Conservation (phyloP, 2,113 vertebrate genomes). For the Zosterops borbonicus region DNA sequence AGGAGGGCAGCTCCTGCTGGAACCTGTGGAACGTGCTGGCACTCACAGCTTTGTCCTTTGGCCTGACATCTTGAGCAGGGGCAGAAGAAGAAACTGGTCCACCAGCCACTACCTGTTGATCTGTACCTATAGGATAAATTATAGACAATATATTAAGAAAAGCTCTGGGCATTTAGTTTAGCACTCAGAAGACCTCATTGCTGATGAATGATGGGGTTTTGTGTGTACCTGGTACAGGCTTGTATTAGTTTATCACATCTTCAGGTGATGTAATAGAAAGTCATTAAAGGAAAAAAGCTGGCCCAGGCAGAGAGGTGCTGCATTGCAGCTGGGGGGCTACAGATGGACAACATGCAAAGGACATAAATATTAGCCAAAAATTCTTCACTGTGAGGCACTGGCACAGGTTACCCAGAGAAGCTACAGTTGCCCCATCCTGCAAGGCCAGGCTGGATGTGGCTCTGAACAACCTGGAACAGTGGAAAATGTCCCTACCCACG, state of each 20-base stretch:
- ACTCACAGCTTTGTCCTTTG: conserved; percentile 79
- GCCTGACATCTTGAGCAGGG: conserved; percentile 83
- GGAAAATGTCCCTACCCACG: neutral
- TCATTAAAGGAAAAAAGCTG: neutral
- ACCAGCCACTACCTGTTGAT: conserved; percentile 55
- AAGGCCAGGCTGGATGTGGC: neutral
- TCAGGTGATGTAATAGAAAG: neutral
- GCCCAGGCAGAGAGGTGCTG: neutral
- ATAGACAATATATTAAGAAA: neutral
- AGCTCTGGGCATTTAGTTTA: neutral
- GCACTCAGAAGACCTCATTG: neutral
- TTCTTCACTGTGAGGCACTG: neutral
- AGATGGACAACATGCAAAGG: neutral
- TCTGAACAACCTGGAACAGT: neutral
- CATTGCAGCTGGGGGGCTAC: neutral
- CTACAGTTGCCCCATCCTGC: neutral
- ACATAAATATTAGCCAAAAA: neutral
- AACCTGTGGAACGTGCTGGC: conserved; percentile 62
- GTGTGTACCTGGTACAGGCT: neutral
- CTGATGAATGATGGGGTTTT: neutral
- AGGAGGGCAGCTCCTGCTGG: conserved; percentile 68
- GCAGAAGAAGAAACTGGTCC: conserved; percentile 54
- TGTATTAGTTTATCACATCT: neutral
- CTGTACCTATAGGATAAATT: conserved; percentile 66
- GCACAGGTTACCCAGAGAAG: neutral